Evolutionary conservation across 2,888 invertebrate species (phyloP), one percentile per base, ranked within the genome.

Genomic region (Troides oblongomaculatus): DNA sequence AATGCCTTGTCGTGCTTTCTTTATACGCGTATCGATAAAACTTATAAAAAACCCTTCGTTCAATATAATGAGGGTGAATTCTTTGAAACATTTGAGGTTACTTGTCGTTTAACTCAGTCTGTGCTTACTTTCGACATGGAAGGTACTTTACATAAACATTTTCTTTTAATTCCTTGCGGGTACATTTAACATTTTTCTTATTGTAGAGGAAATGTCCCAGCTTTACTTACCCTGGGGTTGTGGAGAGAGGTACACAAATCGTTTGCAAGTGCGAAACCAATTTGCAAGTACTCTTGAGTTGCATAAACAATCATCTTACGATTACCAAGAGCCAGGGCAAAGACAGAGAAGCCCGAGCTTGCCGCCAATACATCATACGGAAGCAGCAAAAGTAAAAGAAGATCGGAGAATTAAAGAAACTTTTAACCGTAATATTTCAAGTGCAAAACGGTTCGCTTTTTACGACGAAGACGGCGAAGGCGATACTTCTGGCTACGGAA

Each of bases 401-500:
- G 87, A 89, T 12, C 73, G 69, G n/a, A 84, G 82, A 72, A 77
- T 77, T 8, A 88, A 83, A 72, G 83, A 82, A 18, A 75, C 83
- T 61, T 74, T 91, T 62, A 88, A 89, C 74, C 79, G 90, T 62
- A 90, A 92, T 72, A 83, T 88, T 74, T 87, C 88, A n/a, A 89
- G 89, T 66, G 87, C 90, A 23, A 89, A 93, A 69, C 82, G 92
- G 74, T 92, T 90, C 73, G 80, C 90, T n/a, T 90, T 92, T 77
- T 93, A 89, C 75, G 91, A 92, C 78, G 92, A 92, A 78, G 91
- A 93, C 75, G 93, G 93, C 66, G 96, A 95, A 80, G 95, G 95
- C 56, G 96, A 97, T 80, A 97, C 97, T 68, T 97, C 97, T 46
- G 97, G 97, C 56, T 97, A 97, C 86, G 96, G 96, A 64, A 97